Evolutionary conservation across 2,888 invertebrate species (phyloP).

Genomic region (Sympetrum striolatum): DNA sequence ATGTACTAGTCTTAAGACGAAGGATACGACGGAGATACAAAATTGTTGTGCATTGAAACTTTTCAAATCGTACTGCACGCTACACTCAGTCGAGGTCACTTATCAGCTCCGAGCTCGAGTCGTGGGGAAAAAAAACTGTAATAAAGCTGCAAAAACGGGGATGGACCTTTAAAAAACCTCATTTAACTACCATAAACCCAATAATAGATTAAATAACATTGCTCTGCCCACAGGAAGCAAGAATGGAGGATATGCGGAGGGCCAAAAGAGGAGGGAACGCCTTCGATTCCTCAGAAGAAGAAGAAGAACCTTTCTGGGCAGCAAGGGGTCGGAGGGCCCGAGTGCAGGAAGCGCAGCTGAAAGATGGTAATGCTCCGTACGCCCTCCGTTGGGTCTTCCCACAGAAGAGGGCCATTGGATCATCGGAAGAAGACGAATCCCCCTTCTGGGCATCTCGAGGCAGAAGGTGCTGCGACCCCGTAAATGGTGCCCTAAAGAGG

Average conservation of each 20-base stretch:
- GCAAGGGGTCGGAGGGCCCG: constrained; percentile 41
- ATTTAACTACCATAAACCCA: no score
- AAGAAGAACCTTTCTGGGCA: constrained; percentile 46
- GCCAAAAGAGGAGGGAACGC: neutral
- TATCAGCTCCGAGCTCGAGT: no score
- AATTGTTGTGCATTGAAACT: no score
- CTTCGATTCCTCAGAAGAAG: neutral
- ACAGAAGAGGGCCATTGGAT: neutral
- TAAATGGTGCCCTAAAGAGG: neutral
- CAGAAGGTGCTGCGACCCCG: constrained; percentile 7
- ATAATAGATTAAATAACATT: no score
- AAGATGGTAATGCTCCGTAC: neutral
- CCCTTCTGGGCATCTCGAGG: constrained; percentile 38
- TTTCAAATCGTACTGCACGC: no score
- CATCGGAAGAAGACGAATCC: neutral
- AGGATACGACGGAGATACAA: no score
- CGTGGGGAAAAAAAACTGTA: no score
- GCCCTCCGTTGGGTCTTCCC: neutral
- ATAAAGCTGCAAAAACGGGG: no score
- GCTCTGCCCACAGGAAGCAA: neutral
- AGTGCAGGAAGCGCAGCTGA: neutral
- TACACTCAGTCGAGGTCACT: no score
- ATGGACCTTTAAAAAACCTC: no score
- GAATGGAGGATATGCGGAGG: neutral
- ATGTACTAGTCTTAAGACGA: no score